These are phyloP conservation scores for Laterallus jamaicensis DNA, from an alignment of 2,113 vertebrate genomes.

Conservation along the genomic window DNA sequence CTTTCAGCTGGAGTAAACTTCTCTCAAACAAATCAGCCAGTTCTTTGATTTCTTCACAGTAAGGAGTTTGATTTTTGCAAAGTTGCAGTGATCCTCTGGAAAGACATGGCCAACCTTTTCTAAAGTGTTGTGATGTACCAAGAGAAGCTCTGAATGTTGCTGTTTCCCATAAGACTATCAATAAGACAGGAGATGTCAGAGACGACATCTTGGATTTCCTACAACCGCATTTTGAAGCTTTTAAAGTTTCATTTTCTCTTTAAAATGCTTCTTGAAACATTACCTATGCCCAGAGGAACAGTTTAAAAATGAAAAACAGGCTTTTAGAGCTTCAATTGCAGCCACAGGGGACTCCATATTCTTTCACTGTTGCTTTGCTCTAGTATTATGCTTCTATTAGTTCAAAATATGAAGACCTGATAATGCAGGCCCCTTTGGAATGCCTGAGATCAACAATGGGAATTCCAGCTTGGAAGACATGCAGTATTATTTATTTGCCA, in stretches of 20 bases:
- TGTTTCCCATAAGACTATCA: conserved; percentile 5
- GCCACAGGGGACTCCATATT: conserved; percentile 46
- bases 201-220: conserved; percentile 39
- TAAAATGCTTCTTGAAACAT: conserved; percentile 61
- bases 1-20: background rate
- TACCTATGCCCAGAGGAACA: conserved; percentile 59
- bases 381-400: conserved; percentile 45
- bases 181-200: conserved; percentile 31
- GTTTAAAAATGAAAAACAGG: conserved; percentile 61
- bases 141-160: background rate
- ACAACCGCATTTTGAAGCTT: conserved; percentile 52
- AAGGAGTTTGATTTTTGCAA: background rate
- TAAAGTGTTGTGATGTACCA: background rate
- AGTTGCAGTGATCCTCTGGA: background rate
- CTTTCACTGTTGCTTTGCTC: conserved; percentile 44
- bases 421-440: conserved; percentile 7
- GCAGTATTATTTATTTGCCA: conserved; percentile 7
- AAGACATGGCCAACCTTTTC: background rate
- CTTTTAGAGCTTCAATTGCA: conserved; percentile 57
- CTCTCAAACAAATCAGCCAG: background rate
- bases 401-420: conserved; percentile 43
- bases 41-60: background rate
- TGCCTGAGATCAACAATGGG: background rate
- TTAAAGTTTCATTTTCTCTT: conserved; percentile 62
- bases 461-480: background rate